phyloP scores from a whole-genome alignment of 2,888 invertebrate genomes.

The Xestia sexstrigata region DNA sequence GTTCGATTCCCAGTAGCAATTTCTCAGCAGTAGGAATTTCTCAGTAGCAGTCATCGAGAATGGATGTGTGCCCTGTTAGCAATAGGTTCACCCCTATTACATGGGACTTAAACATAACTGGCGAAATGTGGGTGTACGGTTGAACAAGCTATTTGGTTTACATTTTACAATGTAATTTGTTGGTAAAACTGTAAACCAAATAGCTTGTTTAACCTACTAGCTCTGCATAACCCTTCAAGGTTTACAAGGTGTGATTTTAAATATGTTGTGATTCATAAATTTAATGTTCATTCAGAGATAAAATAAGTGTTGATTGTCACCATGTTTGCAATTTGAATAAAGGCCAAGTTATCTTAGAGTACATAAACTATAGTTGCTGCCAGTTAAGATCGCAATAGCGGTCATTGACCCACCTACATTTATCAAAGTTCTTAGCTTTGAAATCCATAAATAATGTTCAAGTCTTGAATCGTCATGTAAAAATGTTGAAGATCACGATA shows the following conservation, averaged over 20 bases:
- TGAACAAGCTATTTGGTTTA: no score
- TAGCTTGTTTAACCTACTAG: no score
- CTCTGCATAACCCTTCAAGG: not conserved
- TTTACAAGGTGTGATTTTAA: not conserved
- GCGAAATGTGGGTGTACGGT: not conserved
- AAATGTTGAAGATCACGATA: no score
- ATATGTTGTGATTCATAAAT: not conserved
- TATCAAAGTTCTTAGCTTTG: no score
- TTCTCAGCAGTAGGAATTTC: not conserved
- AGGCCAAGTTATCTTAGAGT: not conserved
- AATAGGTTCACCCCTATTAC: not conserved
- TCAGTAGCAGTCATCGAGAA: not conserved
- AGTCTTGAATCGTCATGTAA: no score
- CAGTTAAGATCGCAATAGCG: no score
- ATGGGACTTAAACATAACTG: not conserved
- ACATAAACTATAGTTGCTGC: not conserved
- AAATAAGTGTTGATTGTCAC: no score
- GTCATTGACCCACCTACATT: no score
- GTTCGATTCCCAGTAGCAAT: not conserved
- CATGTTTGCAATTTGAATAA: not conserved
- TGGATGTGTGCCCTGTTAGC: not conserved
- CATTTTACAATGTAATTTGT: no score
- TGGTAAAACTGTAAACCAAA: no score
- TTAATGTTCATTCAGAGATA: not conserved
- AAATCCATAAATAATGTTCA: no score